Evolutionary conservation across 2,888 invertebrate species (phyloP).

Genomic region (Nezara viridula): DNA sequence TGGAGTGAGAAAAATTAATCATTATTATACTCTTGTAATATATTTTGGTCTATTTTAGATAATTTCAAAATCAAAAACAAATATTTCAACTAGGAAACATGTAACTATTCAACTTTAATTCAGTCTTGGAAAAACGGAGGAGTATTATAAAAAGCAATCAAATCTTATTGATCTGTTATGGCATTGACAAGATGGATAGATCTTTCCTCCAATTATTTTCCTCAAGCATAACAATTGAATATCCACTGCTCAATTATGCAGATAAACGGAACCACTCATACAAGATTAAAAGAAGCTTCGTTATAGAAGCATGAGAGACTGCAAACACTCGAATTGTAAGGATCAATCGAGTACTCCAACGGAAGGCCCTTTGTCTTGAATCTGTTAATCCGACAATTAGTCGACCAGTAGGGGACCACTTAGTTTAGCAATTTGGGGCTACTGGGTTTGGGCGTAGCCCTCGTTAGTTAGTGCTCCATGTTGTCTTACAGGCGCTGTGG

Average conservation of each 20-base stretch:
- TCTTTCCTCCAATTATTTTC: not conserved
- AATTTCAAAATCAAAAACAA: no score
- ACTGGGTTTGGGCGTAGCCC: not conserved
- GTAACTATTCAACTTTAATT: no score
- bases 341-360: not conserved
- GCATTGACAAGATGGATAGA: not conserved
- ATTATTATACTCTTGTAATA: no score
- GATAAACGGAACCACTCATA: not conserved
- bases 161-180: not conserved
- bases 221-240: not conserved
- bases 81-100: no score
- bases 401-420: not conserved
- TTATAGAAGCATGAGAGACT: not conserved
- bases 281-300: conserved; percentile 24
- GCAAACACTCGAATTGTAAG: not conserved
- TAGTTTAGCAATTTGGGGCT: conserved; percentile 29
- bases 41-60: no score
- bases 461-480: not conserved
- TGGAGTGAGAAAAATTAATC: no score
- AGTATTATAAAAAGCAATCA: no score
- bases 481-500: not conserved
- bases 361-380: not conserved
- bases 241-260: not conserved
- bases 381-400: conserved; percentile 24
- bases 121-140: no score